A percentile compares a stretch with the other conserved stretches of the same genome.
Evolutionary conservation across 2,888 invertebrate genomes (phyloP).

Genomic region (Philonicus albiceps): DNA sequence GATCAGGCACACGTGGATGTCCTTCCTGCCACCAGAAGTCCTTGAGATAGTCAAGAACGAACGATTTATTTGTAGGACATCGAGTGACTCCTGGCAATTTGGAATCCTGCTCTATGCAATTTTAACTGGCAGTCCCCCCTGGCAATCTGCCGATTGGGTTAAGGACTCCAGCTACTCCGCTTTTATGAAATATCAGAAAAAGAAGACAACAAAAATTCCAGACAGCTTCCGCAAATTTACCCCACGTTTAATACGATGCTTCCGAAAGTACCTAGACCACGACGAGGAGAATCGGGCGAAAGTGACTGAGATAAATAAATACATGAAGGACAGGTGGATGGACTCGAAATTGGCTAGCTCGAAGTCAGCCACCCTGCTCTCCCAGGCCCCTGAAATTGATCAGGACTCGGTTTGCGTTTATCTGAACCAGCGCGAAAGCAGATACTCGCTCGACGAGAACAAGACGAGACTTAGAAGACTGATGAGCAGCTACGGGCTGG

Average conservation of each 20-base stretch:
- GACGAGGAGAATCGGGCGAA: constrained; percentile 72
- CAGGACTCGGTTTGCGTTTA: constrained; percentile 66
- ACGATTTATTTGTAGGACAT: constrained; percentile 71
- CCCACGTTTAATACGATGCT: constrained; percentile 73
- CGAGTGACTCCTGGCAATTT: constrained; percentile 80
- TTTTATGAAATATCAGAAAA: constrained; percentile 72
- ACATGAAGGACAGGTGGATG: constrained; percentile 70
- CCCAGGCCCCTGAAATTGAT: constrained; percentile 57
- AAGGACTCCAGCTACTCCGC: constrained; percentile 74
- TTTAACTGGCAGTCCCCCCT: constrained; percentile 75
- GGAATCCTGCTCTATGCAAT: constrained; percentile 67
- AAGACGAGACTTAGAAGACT: constrained; percentile 66
- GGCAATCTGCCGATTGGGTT: constrained; percentile 76
- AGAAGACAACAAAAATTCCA: constrained; percentile 70
- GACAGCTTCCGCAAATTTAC: constrained; percentile 71
- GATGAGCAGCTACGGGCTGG: constrained; percentile 70
- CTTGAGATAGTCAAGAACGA: constrained; percentile 70
- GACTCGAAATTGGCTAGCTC: constrained; percentile 66
- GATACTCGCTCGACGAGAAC: constrained; percentile 66
- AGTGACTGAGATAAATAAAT: constrained; percentile 69
- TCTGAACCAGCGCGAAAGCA: constrained; percentile 65
- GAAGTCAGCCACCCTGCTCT: constrained; percentile 64
- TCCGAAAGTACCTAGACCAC: constrained; percentile 74
- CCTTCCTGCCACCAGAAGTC: constrained; percentile 70
- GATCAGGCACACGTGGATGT: constrained; percentile 68